phyloP scores from a whole-genome alignment of 2,113 vertebrate species.

The Trochalopteron elliotii region DNA sequence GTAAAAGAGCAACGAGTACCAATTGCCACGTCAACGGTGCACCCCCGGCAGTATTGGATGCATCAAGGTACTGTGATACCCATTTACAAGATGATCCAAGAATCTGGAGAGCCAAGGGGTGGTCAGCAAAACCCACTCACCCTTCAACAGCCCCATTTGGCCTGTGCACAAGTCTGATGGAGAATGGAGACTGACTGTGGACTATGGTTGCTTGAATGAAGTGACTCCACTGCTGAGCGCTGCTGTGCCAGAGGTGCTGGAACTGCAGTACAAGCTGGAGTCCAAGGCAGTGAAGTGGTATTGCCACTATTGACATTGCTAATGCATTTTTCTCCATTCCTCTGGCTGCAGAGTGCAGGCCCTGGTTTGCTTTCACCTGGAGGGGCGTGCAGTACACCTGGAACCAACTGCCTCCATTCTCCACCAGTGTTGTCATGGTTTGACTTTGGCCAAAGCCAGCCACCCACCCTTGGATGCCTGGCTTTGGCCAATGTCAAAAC shows the following conservation, averaged over 20 bases:
- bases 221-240: not conserved
- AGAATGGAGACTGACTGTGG: not conserved
- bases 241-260: not conserved
- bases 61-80: fast-evolving
- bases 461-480: too few species aligned
- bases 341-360: not conserved
- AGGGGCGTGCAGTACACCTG: not conserved
- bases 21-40: fast-evolving
- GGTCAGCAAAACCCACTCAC: not conserved
- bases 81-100: not conserved
- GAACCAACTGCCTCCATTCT: not conserved
- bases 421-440: not conserved
- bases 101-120: not conserved
- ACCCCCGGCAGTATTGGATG: fast-evolving
- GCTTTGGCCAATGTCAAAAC: not conserved
- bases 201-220: fast-evolving
- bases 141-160: not conserved
- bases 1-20: fast-evolving
- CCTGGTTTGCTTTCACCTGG: not conserved
- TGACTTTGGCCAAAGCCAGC: not conserved
- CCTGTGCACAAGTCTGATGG: fast-evolving
- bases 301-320: fast-evolving
- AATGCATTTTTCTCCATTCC: not conserved
- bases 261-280: not conserved
- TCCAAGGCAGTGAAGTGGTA: not conserved